Conservation (phyloP, 1,140 invertebrate genomes). For the Drosophila azteca region DNA sequence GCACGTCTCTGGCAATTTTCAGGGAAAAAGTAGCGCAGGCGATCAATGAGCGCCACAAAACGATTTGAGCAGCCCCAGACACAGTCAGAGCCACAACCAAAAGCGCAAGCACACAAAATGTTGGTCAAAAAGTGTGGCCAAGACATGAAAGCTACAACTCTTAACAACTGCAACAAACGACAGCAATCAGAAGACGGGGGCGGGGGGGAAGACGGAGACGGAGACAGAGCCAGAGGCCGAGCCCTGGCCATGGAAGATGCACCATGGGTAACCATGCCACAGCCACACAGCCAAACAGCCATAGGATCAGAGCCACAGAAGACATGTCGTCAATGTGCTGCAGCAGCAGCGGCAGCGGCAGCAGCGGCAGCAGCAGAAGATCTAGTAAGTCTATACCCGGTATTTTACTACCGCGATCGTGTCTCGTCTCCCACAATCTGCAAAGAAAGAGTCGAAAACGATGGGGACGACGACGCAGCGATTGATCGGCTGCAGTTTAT, state of each 20-base stretch:
- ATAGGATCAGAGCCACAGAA: conserved; percentile 35
- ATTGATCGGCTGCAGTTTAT: conserved; percentile 83
- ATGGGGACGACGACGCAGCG: conserved; percentile 48
- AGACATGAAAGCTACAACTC: conserved; percentile 82
- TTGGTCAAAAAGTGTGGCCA: conserved; percentile 82
- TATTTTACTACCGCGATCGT: conserved; percentile 81
- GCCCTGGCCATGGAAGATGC: conserved; percentile 30
- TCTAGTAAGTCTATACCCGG: conserved; percentile 75
- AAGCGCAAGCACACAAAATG: conserved; percentile 69
- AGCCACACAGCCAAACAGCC: conserved; percentile 24
- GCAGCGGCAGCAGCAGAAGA: conserved; percentile 56
- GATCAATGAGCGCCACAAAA: conserved; percentile 71
- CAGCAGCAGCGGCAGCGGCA: conserved; percentile 29
- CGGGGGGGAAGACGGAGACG: conserved; percentile 6
- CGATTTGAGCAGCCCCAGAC: conserved; percentile 49
- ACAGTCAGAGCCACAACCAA: conserved; percentile 13
- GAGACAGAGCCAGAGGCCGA: conserved; percentile 5
- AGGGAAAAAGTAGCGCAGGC: conserved; percentile 69
- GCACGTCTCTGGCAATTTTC: conserved; percentile 75
- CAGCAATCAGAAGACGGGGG: conserved; percentile 73
- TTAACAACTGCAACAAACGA: conserved; percentile 81
- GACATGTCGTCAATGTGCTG: conserved; percentile 77
- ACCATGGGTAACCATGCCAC: conserved; percentile 8
- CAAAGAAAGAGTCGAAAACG: conserved; percentile 10
- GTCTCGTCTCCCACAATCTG: conserved; percentile 69